Evolutionary conservation across 2,113 vertebrate genomes (phyloP), one percentile per base, ranked within the genome.

Genomic region (Albula goreensis): DNA sequence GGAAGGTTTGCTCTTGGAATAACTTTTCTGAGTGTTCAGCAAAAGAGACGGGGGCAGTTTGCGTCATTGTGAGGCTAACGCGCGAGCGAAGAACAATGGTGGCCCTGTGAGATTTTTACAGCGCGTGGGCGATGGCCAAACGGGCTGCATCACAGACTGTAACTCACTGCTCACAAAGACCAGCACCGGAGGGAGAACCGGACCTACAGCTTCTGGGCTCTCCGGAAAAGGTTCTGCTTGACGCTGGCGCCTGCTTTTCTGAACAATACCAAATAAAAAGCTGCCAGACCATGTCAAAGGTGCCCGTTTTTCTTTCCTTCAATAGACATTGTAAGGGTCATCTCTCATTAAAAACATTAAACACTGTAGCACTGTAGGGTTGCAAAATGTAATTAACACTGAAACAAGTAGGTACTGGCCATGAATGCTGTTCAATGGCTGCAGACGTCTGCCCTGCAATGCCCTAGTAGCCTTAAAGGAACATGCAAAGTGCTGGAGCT

Each of bases 71-170:
- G 81, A 52, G 57, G 86, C 86, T 92, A 91, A 94, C 89, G 90
- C 89, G 91, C 87, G 66, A 56, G 31, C 77, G 13, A 8, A 88
- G 89, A 92, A 94, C 93, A 94, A 94, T 92, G 81, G 83, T 22
- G 49, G 5, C 85, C 82, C 85, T 89, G 85, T 93, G 89, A 90
- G 86, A 77, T 50, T 90, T 63, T 83, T 81, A 78, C 56, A 80
- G 83, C 52, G 79, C 83, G 88, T 89, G 88, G 79, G 86, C 82
- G 52, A 19, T 11, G 8, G 77, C 50, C 74, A 11, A 22, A 13
- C 19, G 22, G 51, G 31, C 70, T n/a, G 10, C 50, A 13, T n/a
- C 25, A 41, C 31, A 51, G 70, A n/a, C 77, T 57, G 70, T 8
- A 57, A 60, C 74, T 78, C 84, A 79, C 41, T 11, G 15, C 12